Base-by-base conservation (phyloP, 2,888 invertebrate species). In the Drosophila macrospina region DNA sequence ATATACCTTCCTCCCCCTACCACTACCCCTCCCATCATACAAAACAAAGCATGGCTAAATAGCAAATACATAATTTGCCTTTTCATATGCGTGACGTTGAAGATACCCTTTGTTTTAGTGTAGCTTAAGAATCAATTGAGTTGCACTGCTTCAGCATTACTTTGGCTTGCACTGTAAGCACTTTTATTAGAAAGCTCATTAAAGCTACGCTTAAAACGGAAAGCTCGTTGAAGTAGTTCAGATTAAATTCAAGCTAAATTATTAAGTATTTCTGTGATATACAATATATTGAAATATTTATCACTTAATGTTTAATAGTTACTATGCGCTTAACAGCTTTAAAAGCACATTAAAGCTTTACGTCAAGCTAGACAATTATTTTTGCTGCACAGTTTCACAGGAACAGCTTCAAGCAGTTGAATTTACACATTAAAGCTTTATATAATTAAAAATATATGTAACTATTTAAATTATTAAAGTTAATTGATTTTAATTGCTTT, bases 11-110 rank as follows among this genome's bases (percentile, higher is more conserved):
- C 5, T 26, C 28, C 47, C 47, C 15, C 4, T 5, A n/a, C n/a
- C 20, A 20, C 20, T 20, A 20, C 20, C 20, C 16, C 13, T 2
- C 34, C 39, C 39, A 26, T 7, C 26, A 7, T 7, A 26, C 48
- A 42, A 64, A 68, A 15, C 66, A 72, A 70, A 54, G 62, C 66
- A 55, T 39, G 42, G 72, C 77, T 70, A 50, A 77, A 74, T 72
- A 73, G 60, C 55, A 70, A 68, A 62, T 44, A 30, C 11, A 45
- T 42, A 44, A 34, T 26, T 13, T 2, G 6, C 16, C 5, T 7
- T 44, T 7, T 16, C 37, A 30, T 41, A 10, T 54, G 48, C 5
- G 61, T 24, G 52, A 56, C 51, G 16, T 11, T 11, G 0, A 2
- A 32, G 47, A 51, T 62, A 51, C 51, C 41, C 45, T 47, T 10